Evolutionary conservation across 2,113 vertebrate species (phyloP).

Genomic region (Crypturellus undulatus): DNA sequence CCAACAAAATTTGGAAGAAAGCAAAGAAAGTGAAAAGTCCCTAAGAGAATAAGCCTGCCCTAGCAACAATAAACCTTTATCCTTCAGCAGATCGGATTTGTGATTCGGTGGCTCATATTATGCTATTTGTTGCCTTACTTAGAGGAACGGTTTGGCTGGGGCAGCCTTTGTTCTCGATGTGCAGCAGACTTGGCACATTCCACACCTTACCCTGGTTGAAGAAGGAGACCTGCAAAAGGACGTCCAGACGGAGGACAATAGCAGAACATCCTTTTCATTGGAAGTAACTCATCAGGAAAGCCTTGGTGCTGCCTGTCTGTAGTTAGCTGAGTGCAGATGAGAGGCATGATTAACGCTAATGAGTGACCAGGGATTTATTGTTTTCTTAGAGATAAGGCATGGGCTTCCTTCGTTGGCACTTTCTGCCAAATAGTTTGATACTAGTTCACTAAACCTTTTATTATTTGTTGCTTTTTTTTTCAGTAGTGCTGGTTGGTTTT

Average conservation of each 20-base stretch:
- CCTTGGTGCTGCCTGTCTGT: slow-evolving; percentile 61
- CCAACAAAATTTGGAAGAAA: not conserved
- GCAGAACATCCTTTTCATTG: slow-evolving; percentile 70
- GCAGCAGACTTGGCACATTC: not conserved
- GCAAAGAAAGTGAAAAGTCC: not conserved
- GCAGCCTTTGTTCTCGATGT: not conserved
- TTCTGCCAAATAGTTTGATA: slow-evolving; percentile 68
- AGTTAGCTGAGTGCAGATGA: slow-evolving; percentile 81
- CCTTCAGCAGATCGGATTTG: not conserved
- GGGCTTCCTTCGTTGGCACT: slow-evolving; percentile 75
- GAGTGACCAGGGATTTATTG: slow-evolving; percentile 81
- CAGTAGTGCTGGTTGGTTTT: not conserved
- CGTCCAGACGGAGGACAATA: slow-evolving; percentile 31
- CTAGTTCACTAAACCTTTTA: slow-evolving; percentile 40
- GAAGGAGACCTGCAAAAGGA: slow-evolving; percentile 10
- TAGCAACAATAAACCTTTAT: not conserved
- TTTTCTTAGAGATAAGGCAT: slow-evolving; percentile 80
- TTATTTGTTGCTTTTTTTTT: slow-evolving; percentile 35
- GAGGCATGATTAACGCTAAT: slow-evolving; percentile 80
- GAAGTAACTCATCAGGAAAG: slow-evolving; percentile 33
- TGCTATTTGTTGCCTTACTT: slow-evolving; percentile 51
- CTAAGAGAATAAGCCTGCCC: not conserved
- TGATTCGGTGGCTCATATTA: slow-evolving; percentile 5
- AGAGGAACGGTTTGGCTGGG: slow-evolving; percentile 4
- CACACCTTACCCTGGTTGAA: not conserved